A percentile compares a stretch with the other conserved stretches of the same genome.
Evolutionary conservation across 2,888 invertebrate genomes (phyloP).

Genomic region (Timema cristinae): DNA sequence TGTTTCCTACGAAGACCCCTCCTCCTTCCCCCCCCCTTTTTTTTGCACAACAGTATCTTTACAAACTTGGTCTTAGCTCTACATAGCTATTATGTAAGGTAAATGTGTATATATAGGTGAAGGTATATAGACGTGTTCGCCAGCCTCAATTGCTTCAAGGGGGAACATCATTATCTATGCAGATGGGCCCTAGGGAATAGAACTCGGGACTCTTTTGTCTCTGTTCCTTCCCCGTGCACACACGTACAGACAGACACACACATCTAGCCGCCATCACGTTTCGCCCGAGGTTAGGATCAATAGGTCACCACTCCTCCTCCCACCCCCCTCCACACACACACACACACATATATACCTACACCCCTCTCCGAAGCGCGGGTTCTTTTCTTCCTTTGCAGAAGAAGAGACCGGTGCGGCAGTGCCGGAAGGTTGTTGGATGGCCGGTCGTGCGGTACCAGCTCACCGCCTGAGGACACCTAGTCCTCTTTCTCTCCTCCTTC

Average conservation of each 20-base stretch:
- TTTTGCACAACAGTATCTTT: too few relatives aligned
- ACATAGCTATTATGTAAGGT: too few relatives aligned
- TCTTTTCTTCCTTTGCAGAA: too few relatives aligned
- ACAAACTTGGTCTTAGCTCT: too few relatives aligned
- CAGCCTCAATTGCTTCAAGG: constrained; percentile 31
- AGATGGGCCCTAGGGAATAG: constrained; percentile 44
- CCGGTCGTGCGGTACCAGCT: too few relatives aligned
- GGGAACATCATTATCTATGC: constrained; percentile 45
- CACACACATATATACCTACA: too few relatives aligned
- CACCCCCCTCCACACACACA: neutral
- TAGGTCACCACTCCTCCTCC: constrained; percentile 29
- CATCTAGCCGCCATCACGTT: constrained; percentile 29
- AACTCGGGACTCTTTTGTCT: constrained; percentile 33
- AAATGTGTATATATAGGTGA: too few relatives aligned
- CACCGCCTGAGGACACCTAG: too few relatives aligned
- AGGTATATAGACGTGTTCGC: constrained; percentile 10
- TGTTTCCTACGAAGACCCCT: neutral
- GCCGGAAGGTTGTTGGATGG: too few relatives aligned
- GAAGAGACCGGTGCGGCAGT: too few relatives aligned
- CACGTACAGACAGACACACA: constrained; percentile 9
- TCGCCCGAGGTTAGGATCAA: constrained; percentile 29
- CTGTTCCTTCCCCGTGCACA: constrained; percentile 23
- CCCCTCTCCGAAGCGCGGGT: too few relatives aligned
- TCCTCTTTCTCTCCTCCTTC: too few relatives aligned
- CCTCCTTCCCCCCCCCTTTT: constrained; percentile 1